Conservation (phyloP, 2,888 invertebrate species). For the Argyresthia goedartella region DNA sequence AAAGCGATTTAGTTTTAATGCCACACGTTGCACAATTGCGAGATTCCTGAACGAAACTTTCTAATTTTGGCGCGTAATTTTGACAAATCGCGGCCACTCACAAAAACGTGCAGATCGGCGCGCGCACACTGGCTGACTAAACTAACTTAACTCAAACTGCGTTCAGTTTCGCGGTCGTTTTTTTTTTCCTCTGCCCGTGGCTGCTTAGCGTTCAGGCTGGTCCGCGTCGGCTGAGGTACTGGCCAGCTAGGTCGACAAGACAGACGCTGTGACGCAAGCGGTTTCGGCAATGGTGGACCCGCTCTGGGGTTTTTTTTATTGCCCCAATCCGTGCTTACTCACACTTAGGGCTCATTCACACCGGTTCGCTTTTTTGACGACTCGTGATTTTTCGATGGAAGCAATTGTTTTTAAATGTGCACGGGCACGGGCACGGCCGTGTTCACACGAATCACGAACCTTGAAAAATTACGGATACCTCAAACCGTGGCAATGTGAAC, state of each 20-base stretch:
- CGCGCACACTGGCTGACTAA: constrained; percentile 47
- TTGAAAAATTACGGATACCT: too few species aligned
- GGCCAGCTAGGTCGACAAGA: background rate
- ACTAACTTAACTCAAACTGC: constrained; percentile 6
- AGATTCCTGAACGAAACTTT: constrained; percentile 31
- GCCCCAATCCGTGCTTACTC: constrained; percentile 28
- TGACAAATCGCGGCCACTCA: constrained; percentile 22
- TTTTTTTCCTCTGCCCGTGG: constrained; percentile 33
- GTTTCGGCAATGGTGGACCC: constrained; percentile 44
- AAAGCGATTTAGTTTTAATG: background rate
- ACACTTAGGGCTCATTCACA: constrained; percentile 14
- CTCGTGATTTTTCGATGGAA: too few species aligned
- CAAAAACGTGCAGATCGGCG: constrained; percentile 28
- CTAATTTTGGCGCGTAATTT: constrained; percentile 41
- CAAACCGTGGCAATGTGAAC: too few species aligned
- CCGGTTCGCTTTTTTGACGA: too few species aligned
- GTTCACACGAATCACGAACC: too few species aligned
- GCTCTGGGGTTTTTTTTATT: constrained; percentile 37
- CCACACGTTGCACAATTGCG: constrained; percentile 3
- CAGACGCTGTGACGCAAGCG: constrained; percentile 44
- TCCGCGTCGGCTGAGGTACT: background rate
- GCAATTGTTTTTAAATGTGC: too few species aligned
- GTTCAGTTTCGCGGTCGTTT: constrained; percentile 31
- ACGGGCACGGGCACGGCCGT: too few species aligned
- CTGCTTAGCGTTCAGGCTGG: constrained; percentile 12